phyloP scores from a whole-genome alignment of 2,797 vertebrate species.

The Pampus argenteus region DNA sequence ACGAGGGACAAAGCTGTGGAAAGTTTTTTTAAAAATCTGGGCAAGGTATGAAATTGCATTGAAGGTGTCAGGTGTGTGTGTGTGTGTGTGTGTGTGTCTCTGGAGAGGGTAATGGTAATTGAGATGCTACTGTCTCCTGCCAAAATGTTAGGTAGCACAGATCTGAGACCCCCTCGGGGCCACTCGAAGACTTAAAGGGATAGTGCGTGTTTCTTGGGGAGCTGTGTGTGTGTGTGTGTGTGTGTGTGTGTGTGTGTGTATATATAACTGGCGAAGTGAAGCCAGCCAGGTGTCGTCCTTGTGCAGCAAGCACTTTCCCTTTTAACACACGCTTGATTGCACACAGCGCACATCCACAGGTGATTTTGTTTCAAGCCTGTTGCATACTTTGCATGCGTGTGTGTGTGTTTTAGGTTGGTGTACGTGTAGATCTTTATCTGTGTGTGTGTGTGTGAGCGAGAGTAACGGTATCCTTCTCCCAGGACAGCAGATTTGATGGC shows the following conservation, averaged over 20 bases:
- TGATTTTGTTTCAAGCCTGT: conserved; percentile 51
- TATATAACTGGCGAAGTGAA: conserved; percentile 17
- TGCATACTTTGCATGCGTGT: conserved; percentile 4
- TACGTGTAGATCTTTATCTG: not conserved
- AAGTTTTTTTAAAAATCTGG: not conserved
- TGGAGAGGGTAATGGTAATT: conserved; percentile 39
- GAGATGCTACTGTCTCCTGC: conserved; percentile 59
- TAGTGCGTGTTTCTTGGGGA: conserved; percentile 19
- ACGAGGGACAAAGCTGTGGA: conserved; percentile 7
- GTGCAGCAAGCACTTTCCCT: conserved; percentile 9
- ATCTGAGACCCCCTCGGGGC: conserved; percentile 63
- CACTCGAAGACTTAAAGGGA: conserved; percentile 49
- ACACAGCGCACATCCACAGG: conserved; percentile 1
- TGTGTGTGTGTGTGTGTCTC: conserved; percentile 20
- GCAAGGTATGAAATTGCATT: not conserved
- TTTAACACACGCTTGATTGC: conserved; percentile 21
- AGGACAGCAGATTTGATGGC: conserved; percentile 39
- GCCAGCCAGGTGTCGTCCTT: conserved; percentile 32
- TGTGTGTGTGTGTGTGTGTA: not conserved
- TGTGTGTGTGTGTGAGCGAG: not conserved
- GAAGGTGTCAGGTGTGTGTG: conserved; percentile 10
- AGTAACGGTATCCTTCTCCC: conserved; percentile 31
- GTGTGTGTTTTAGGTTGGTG: not conserved
- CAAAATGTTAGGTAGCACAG: conserved; percentile 57
- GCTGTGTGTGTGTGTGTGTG: not conserved